Percentiles rank a stretch among this genome's conserved stretches.
phyloP scores from a whole-genome alignment of 2,113 vertebrate species.

The Rafetus swinhoei region DNA sequence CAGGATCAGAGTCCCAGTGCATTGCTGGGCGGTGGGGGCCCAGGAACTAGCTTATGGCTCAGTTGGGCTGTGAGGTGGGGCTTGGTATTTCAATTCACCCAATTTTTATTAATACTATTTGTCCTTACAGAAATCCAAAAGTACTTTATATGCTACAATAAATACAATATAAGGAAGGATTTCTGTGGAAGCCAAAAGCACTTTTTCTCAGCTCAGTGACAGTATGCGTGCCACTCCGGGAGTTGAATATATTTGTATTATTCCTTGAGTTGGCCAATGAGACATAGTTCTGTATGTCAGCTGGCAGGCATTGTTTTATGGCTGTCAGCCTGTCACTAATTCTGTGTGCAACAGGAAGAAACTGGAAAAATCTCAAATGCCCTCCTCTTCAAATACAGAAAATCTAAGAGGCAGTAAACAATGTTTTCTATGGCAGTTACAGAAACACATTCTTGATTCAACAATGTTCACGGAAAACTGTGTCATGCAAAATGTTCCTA shows the following conservation, averaged over 20 bases:
- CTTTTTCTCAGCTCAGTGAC: not conserved
- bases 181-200: not conserved
- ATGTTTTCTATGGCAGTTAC: not conserved
- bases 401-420: not conserved
- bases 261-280: not conserved
- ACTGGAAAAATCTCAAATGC: not conserved
- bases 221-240: not conserved
- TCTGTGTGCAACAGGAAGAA: not conserved
- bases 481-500: slow-evolving; percentile 37
- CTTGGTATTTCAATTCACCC: not conserved
- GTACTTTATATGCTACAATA: fast-evolving
- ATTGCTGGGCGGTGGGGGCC: too few species aligned
- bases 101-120: not conserved
- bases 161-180: not conserved
- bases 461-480: not conserved
- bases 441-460: slow-evolving; percentile 7
- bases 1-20: too few species aligned
- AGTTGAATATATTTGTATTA: not conserved
- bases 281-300: not conserved
- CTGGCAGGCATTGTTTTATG: not conserved
- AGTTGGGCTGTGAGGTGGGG: too few species aligned
- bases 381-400: not conserved
- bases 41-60: too few species aligned
- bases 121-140: not conserved
- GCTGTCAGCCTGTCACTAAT: not conserved